phyloP scores from a whole-genome alignment of 2,888 invertebrate genomes.

The Caenorhabditis sp. region DNA sequence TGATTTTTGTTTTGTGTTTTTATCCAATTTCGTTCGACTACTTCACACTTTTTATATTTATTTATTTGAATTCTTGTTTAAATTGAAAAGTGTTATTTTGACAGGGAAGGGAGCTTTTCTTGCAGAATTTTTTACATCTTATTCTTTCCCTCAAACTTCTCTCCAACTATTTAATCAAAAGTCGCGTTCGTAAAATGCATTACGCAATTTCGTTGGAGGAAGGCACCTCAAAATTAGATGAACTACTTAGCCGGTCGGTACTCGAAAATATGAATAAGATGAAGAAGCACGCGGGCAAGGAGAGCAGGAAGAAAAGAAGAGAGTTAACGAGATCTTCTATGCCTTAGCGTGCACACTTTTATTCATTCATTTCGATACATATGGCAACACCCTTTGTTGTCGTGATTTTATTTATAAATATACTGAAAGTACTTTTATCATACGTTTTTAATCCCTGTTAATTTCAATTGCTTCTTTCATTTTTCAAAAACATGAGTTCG shows the following conservation, averaged over 20 bases:
- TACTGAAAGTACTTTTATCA: too few species aligned
- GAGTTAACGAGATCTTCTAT: constrained; percentile 38
- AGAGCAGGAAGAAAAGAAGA: constrained; percentile 21
- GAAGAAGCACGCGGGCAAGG: constrained; percentile 3
- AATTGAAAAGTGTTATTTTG: too few species aligned
- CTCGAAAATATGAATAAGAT: not conserved
- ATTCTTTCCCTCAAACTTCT: not conserved
- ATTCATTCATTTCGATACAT: constrained; percentile 26
- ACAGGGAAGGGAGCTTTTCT: not conserved
- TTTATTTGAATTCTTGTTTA: too few species aligned
- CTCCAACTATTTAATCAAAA: not conserved
- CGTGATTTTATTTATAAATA: too few species aligned
- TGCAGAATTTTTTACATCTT: not conserved
- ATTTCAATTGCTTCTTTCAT: too few species aligned
- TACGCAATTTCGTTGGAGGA: constrained; percentile 26
- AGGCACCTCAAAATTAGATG: constrained; percentile 35
- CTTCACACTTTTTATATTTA: too few species aligned
- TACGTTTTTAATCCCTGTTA: too few species aligned
- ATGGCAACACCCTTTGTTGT: too few species aligned
- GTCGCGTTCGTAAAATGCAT: constrained; percentile 27
- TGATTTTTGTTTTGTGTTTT: too few species aligned
- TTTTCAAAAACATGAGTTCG: too few species aligned
- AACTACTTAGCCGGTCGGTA: constrained; percentile 32
- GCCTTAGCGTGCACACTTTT: not conserved
- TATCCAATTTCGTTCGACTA: too few species aligned